Conservation (phyloP, 2,888 invertebrate genomes). For the Melangyna quadrimaculata region DNA sequence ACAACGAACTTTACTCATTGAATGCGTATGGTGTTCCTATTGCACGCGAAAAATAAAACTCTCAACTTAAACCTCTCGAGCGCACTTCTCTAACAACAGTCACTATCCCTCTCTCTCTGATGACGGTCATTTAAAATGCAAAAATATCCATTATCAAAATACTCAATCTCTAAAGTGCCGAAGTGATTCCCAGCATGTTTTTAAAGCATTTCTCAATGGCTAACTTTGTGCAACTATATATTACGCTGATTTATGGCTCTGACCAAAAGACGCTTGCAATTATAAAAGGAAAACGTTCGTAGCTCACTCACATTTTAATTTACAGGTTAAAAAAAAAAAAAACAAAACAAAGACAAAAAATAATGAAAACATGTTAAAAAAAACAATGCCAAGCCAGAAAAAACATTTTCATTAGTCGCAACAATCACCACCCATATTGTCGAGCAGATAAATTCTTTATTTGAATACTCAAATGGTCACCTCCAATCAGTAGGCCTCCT, state of each 20-base stretch:
- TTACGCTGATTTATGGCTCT: slow-evolving; percentile 39
- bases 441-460: slow-evolving; percentile 59
- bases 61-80: neutral
- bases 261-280: slow-evolving; percentile 11
- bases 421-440: slow-evolving; percentile 40
- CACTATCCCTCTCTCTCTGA: neutral
- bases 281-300: neutral
- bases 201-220: slow-evolving; percentile 29
- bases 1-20: neutral
- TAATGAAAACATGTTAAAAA: neutral
- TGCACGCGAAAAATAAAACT: neutral
- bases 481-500: slow-evolving; percentile 30
- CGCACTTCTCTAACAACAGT: neutral
- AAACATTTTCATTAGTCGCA: slow-evolving; percentile 55
- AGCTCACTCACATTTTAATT: slow-evolving; percentile 4
- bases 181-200: slow-evolving; percentile 15
- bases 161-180: slow-evolving; percentile 17
- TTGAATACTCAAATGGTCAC: slow-evolving; percentile 59
- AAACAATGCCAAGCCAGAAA: slow-evolving; percentile 31
- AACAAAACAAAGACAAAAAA: neutral
- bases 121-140: slow-evolving; percentile 37
- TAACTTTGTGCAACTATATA: slow-evolving; percentile 33
- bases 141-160: slow-evolving; percentile 40
- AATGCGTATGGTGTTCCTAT: neutral
- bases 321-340: neutral